Percentiles rank a stretch among this genome's conserved stretches.
phyloP scores from a whole-genome alignment of 2,113 vertebrate species.

The Apteryx mantelli region DNA sequence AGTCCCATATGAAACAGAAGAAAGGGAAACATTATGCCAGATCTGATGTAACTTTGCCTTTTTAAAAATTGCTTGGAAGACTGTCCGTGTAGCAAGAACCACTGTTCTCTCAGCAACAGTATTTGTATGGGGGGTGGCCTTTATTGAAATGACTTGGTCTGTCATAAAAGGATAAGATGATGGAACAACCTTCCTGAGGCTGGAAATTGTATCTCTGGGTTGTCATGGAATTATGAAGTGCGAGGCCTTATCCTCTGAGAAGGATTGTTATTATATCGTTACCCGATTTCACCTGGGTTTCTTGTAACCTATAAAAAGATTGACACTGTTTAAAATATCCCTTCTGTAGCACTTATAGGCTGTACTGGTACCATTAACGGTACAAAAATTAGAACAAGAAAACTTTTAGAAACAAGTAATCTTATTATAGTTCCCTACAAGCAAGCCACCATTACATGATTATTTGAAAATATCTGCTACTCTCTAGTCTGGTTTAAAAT shows the following conservation, averaged over 20 bases:
- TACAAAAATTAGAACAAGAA: not conserved
- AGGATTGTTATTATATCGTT: not conserved
- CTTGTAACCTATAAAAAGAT: not conserved
- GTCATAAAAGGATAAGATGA: not conserved
- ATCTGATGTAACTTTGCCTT: not conserved
- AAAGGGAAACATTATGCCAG: not conserved
- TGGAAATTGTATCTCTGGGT: not conserved
- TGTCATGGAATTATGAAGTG: not conserved
- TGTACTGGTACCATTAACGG: not conserved
- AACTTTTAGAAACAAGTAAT: constrained; percentile 2
- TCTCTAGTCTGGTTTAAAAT: not conserved
- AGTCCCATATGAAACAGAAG: not conserved
- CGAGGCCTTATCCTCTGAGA: not conserved
- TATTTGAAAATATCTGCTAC: not conserved
- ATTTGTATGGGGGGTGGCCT: not conserved
- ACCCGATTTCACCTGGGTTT: not conserved
- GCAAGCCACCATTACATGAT: constrained; percentile 23
- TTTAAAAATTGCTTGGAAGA: not conserved
- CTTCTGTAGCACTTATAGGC: not conserved
- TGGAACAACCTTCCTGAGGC: not conserved
- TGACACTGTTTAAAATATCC: not conserved
- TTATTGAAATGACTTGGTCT: not conserved
- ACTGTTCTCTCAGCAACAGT: not conserved
- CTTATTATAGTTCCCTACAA: not conserved
- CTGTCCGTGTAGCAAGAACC: not conserved